A percentile compares a stretch with the other conserved stretches of the same genome.
Evolutionary conservation across 1,140 invertebrate species (phyloP).

Genomic region (Papilio helenus): DNA sequence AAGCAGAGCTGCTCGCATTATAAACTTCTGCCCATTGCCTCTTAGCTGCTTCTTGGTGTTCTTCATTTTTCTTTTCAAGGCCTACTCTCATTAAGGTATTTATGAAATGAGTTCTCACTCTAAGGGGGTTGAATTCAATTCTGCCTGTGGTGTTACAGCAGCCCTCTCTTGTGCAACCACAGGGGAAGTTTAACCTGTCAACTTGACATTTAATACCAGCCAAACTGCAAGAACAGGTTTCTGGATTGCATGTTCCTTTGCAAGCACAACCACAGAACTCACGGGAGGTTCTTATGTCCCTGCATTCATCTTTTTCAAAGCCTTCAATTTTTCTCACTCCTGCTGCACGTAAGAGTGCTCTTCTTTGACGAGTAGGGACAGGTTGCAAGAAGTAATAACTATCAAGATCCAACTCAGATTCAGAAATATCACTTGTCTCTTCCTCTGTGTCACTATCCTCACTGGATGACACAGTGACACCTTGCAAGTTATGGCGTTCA

Average conservation of each 20-base stretch:
- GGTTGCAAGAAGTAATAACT: constrained; percentile 97
- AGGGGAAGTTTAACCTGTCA: constrained; percentile 97
- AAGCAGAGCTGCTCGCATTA: constrained; percentile 59
- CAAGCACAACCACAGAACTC: constrained; percentile 98
- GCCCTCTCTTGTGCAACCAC: constrained; percentile 96
- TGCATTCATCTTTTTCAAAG: constrained; percentile 96
- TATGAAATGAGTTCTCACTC: constrained; percentile 98
- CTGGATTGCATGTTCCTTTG: constrained; percentile 97
- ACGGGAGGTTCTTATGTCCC: constrained; percentile 94
- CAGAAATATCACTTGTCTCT: constrained; percentile 91
- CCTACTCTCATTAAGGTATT: constrained; percentile 98
- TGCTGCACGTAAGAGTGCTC: constrained; percentile 92
- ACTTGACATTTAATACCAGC: constrained; percentile 99
- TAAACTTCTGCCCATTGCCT: constrained; percentile 68
- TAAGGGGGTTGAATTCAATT: constrained; percentile 97
- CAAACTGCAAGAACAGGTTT: constrained; percentile 96
- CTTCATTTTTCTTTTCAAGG: constrained; percentile 87
- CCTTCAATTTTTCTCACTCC: constrained; percentile 97
- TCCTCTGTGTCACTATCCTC: constrained; percentile 92
- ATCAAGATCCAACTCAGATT: constrained; percentile 93
- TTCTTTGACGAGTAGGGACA: constrained; percentile 94
- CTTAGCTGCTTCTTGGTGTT: constrained; percentile 72
- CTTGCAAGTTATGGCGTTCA: constrained; percentile 84
- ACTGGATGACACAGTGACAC: constrained; percentile 85
- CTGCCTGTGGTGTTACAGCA: constrained; percentile 96